These are phyloP conservation scores for Ceratosolen solmsi DNA, from an alignment of 1,140 invertebrate species.

Conservation along the genomic window DNA sequence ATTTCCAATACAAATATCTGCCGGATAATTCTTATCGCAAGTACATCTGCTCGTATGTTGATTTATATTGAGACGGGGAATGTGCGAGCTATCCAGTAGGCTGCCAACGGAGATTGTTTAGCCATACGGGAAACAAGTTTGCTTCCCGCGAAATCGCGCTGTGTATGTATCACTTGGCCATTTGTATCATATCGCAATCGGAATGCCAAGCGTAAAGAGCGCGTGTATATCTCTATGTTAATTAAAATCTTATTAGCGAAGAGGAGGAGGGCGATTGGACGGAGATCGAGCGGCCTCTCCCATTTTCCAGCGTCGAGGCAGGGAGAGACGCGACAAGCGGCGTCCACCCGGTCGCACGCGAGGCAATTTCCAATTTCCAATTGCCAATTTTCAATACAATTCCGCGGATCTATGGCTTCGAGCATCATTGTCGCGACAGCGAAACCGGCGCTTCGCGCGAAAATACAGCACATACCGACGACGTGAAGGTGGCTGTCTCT, in stretches of 20 bases:
- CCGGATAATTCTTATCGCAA: neutral
- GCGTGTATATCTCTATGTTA: conserved; percentile 2
- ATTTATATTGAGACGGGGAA: neutral
- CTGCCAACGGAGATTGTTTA: neutral
- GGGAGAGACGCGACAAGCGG: too few species aligned
- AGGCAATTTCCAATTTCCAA: neutral
- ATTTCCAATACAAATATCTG: conserved; percentile 1
- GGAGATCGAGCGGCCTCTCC: neutral
- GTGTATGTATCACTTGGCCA: neutral
- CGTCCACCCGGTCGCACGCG: neutral
- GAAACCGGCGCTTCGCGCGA: too few species aligned
- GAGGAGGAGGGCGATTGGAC: neutral
- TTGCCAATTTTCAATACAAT: too few species aligned
- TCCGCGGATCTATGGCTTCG: too few species aligned
- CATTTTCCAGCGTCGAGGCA: neutral
- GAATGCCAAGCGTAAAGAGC: neutral
- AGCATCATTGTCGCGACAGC: too few species aligned
- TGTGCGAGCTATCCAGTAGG: neutral
- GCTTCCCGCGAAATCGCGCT: neutral
- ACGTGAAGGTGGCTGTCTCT: too few species aligned
- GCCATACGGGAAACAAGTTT: neutral
- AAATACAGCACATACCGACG: too few species aligned
- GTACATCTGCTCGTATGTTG: neutral
- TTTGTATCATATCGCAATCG: neutral
- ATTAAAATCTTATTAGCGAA: conserved; percentile 29